Evolutionary conservation across 1,140 invertebrate genomes (phyloP), one percentile per base, ranked within the genome.

Genomic region (Drosophila cardini): DNA sequence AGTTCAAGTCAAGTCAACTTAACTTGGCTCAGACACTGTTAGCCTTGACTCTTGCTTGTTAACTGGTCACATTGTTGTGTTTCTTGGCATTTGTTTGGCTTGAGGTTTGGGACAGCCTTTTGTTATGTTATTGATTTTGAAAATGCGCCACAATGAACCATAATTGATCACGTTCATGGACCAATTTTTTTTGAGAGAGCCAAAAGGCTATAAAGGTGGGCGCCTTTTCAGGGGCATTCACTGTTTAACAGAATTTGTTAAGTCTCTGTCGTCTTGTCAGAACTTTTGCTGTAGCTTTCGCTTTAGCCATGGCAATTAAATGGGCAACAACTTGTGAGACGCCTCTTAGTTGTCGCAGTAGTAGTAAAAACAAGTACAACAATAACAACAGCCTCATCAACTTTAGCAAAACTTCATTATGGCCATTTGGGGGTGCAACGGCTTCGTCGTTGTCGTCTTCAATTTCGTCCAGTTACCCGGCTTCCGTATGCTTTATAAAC

Each of bases 131-230:
- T 89, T 89, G 84, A 89, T 89, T 90, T 89, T 82, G 43, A 89
- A 80, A 80, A 89, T 68, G 77, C 71, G 57, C 80, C 65, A 89
- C 84, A 89, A 89, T 89, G 74, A 78, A 72, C 61, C 69, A 89
- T 89, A 89, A 89, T 89, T 89, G 84, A 89, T 89, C 84, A 89
- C 84, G 84, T 89, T 89, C 84, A 89, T 90, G 84, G 84, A 67
- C 85, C 77, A 84, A 90, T 80, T 89, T 80, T 89, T 80, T 26
- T 26, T 5, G 60, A 38, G 18, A 34, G 56, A 16, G 40, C 21
- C 4, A 16, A 5, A 45, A 26, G 10, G 13, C 32, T 40, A 32
- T 7, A 15, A 26, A 32, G 36, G 71, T 68, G 70, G 70, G 52
- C 57, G 40, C 34, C 46, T 75, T 75, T 72, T 80, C 81, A 85